Base-by-base conservation (phyloP, 2,888 invertebrate genomes). In the Drosophila meridiana region DNA sequence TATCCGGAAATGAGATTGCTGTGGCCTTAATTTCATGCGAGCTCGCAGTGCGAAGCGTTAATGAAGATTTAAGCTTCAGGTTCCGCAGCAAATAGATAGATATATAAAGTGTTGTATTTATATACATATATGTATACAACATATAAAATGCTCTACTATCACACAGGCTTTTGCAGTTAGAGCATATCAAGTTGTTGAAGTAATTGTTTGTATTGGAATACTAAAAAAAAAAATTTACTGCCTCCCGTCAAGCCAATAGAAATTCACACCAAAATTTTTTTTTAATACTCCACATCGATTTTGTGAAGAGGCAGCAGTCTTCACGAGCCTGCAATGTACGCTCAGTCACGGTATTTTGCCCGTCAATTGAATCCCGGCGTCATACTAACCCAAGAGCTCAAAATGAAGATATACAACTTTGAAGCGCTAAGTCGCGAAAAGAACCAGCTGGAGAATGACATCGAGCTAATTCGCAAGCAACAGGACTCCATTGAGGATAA, bases 1-100 rank as follows among this genome's bases (percentile, higher is more conserved):
- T 83, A 59, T 28, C 52, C 66, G 84, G 86, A 85, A 87, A 85
- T 83, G 88, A 81, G 80, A 87, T 87, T 83, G 74, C 64, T 77
- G 88, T 62, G 77, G 86, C 71, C 79, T 83, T 76, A 83, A 85
- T 62, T 79, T 77, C 52, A 69, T 80, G 48, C 42, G n/a, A 53
- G 36, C n/a, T 55, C 60, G 45, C 55, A 60, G 45, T 52, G 55
- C 55, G 45, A 52, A 55, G 36, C 56, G 63, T 73, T 76, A 76
- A 74, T 64, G 69, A 38, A 42, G 68, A 74, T 79, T 82, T 69
- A 59, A 83, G 56, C 58, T 66, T 14, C 36, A 52, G 38, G 34
- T 14, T 48, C 2, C 32, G 56, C 40, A 38, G 3, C 38, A 40
- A 14, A 47, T 7, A 36, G 1, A 38, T 30, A 26, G 8, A 60